Base-by-base conservation (phyloP, 2,888 invertebrate genomes). In the Eupithecia subumbrata region DNA sequence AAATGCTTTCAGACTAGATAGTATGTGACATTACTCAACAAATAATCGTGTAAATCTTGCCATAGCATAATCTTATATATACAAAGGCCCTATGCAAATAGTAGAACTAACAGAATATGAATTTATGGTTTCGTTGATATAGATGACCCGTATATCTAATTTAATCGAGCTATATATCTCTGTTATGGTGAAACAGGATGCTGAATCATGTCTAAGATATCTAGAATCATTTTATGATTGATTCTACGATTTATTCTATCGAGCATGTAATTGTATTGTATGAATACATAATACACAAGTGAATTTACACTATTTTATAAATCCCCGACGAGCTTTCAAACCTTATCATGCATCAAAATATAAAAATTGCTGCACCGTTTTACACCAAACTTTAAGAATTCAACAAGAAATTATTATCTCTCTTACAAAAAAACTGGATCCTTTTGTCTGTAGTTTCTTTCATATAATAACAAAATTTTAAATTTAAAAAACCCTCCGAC, bases 81-180 rank as follows among this genome's bases (percentile, higher is more conserved):
- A 45, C 18, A 69, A 30, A 48, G 45, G 43, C 69, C 12, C 30
- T 73, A 69, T 64, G 11, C 48, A 16, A 45, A 43, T 69, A n/a
- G 16, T 43, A 16, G 5, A 34, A 1, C 45, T 14, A 37, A 66
- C 70, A 22, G 40, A 73, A 64, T 40, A 74, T 67, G 66, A 40
- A 66, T 64, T 67, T 71, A 40, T 40, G 9, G 56, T 40, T 74
- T 71, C 71, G 71, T 74, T 66, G 74, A 66, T 56, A 71, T 68
- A 43, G 25, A 68, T 25, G 68, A 43, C 66, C n/a, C 25, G 11
- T 18, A 34, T 64, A 34, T 18, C 7, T 45, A 45, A 68, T 8
- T 40, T 40, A 12, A 12, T 40, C 12, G 18, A 11, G 37, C 37
- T 22, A 16, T 68, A 45, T 25, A 43, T 67, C 43, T 22, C 0